phyloP scores from a whole-genome alignment of 1,140 invertebrate species.

The Drusus annulatus region DNA sequence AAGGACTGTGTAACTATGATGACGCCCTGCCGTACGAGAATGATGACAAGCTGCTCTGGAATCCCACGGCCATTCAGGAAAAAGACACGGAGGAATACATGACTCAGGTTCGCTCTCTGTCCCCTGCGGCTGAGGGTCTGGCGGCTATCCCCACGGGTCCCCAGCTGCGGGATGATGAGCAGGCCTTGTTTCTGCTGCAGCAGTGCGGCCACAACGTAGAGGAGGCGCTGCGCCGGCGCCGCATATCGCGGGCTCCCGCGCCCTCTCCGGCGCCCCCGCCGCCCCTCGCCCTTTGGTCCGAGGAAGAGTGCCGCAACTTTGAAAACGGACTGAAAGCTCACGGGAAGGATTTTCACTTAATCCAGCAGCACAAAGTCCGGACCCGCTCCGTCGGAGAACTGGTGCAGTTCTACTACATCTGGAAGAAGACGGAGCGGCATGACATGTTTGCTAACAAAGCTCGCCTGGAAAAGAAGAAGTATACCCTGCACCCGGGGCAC shows the following conservation, averaged over 20 bases:
- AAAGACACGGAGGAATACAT: slow-evolving; percentile 88
- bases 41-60: slow-evolving; percentile 96
- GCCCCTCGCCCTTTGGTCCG: slow-evolving; percentile 93
- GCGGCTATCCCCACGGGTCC: slow-evolving; percentile 81
- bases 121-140: slow-evolving; percentile 69
- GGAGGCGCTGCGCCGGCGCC: slow-evolving; percentile 89
- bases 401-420: slow-evolving; percentile 98
- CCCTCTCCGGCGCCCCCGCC: slow-evolving; percentile 80
- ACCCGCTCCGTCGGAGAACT: slow-evolving; percentile 97
- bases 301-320: slow-evolving; percentile 97
- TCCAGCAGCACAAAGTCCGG: slow-evolving; percentile 94
- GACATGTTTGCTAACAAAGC: slow-evolving; percentile 91
- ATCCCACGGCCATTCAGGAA: slow-evolving; percentile 84
- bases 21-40: slow-evolving; percentile 96
- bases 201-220: slow-evolving; percentile 96
- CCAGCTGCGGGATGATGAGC: slow-evolving; percentile 94
- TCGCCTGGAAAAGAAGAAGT: slow-evolving; percentile 89
- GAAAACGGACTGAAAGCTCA: slow-evolving; percentile 93
- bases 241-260: slow-evolving; percentile 79
- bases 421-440: slow-evolving; percentile 98
- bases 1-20: slow-evolving; percentile 91
- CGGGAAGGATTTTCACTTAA: slow-evolving; percentile 97
- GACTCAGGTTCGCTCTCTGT: slow-evolving; percentile 74
- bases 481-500: slow-evolving; percentile 86
- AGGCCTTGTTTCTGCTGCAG: slow-evolving; percentile 91